Evolutionary conservation across 2,888 invertebrate genomes (phyloP), one percentile per base, ranked within the genome.

Genomic region (Drosophila testacea): DNA sequence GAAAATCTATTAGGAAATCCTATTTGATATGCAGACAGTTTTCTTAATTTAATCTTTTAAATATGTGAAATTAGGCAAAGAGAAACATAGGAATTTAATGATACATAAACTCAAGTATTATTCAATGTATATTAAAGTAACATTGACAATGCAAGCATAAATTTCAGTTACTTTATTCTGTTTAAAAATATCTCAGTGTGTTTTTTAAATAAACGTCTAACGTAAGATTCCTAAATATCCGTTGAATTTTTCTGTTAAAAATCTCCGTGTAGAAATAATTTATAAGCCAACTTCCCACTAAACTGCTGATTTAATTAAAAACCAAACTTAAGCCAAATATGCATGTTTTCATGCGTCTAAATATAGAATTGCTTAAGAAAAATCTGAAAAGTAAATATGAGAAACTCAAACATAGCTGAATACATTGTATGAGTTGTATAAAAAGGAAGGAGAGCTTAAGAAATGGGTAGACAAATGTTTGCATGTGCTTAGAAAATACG

Each of bases 381-480:
- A 55, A 67, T 39, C 44, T 64, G 13, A 54, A 60, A 61, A 30
- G 65, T 62, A 64, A 67, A 64, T 55, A 79, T 61, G 42, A 47
- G 46, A 47, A 67, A 50, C 41, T 70, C 70, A 74, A 67, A 65
- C 42, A 54, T 39, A 70, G 32, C 22, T 36, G 34, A 47, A 32
- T 11, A 47, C 36, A 28, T 39, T 39, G 28, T 39, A 6, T 32
- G 59, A 48, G 48, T 34, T 16, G 16, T 16, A 16, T 16, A 16
- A 16, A 34, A 36, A 13, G n/a, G 13, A 41, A 28, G n/a, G 13
- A 39, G 16, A 38, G 65, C 65, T 55, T 38, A 78, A 65, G 74
- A 61, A 67, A 61, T 42, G 54, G 38, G 57, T 55, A 76, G 61
- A 79, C 76, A 75, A 79, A 77, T 74, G 67, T 77, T 88, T 83